phyloP scores from a whole-genome alignment of 2,888 invertebrate genomes.

The Drosophila affinis region DNA sequence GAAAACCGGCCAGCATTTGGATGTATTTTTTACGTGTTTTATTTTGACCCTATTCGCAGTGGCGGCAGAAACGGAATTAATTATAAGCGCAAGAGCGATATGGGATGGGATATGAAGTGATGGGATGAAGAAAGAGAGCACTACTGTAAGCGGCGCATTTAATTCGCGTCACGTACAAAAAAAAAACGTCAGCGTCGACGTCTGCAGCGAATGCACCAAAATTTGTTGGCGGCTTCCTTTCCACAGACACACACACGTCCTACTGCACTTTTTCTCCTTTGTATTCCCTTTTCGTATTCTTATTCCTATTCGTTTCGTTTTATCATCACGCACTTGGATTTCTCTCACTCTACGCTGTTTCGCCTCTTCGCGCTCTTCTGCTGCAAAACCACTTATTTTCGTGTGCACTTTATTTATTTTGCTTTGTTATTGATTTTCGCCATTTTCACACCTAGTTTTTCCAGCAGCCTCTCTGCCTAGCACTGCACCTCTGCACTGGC shows the following conservation, averaged over 20 bases:
- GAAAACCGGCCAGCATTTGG: slow-evolving; percentile 1
- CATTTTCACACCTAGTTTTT: slow-evolving; percentile 55
- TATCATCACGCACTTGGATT: slow-evolving; percentile 35
- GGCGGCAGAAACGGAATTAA: slow-evolving; percentile 23
- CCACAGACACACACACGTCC: not conserved
- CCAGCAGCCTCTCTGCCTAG: not conserved
- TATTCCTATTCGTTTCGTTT: slow-evolving; percentile 19
- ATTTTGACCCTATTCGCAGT: slow-evolving; percentile 78
- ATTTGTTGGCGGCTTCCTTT: slow-evolving; percentile 5
- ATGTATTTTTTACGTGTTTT: slow-evolving; percentile 60
- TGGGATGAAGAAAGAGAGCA: slow-evolving; percentile 14
- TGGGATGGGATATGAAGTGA: slow-evolving; percentile 9
- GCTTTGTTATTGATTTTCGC: slow-evolving; percentile 78
- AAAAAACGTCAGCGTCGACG: slow-evolving; percentile 27
- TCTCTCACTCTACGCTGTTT: slow-evolving; percentile 1
- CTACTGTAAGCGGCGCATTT: slow-evolving; percentile 41
- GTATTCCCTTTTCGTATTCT: slow-evolving; percentile 4
- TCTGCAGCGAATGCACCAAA: slow-evolving; percentile 21
- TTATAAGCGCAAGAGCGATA: slow-evolving; percentile 44
- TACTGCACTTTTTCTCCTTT: slow-evolving; percentile 37
- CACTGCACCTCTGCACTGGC: slow-evolving; percentile 1
- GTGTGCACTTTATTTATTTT: slow-evolving; percentile 73
- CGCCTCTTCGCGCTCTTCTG: slow-evolving; percentile 40
- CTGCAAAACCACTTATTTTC: slow-evolving; percentile 57
- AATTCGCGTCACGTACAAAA: slow-evolving; percentile 72